These are phyloP conservation scores for Pseudochirops corinnae DNA, from an alignment of 2,797 vertebrate species.

Conservation along the genomic window DNA sequence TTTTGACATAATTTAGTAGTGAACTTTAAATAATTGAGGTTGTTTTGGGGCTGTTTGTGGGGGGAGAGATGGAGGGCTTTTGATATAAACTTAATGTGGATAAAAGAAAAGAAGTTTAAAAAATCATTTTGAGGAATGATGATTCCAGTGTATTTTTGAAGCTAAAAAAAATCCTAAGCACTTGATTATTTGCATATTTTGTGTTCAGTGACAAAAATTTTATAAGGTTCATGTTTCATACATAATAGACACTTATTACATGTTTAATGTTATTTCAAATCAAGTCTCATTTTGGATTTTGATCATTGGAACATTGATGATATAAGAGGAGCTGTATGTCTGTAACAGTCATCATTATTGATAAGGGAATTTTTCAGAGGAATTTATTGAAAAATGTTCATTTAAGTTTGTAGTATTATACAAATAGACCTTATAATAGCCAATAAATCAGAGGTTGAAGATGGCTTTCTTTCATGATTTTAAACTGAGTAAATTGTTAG, in stretches of 20 bases:
- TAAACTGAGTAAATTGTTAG: background rate
- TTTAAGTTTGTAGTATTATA: no score
- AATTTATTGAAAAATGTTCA: no score
- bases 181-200: background rate
- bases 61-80: background rate
- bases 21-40: background rate
- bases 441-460: background rate
- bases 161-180: background rate
- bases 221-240: background rate
- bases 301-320: background rate
- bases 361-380: no score
- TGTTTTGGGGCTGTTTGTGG: background rate
- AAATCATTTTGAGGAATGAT: conserved; percentile 7
- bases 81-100: conserved; percentile 22
- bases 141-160: background rate
- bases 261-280: background rate
- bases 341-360: no score
- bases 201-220: conserved; percentile 13
- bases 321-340: no score
- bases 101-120: conserved; percentile 27
- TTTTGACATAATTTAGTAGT: background rate
- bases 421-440: no score
- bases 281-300: conserved; percentile 40
- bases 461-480: conserved; percentile 13
- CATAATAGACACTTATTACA: background rate